Conservation (phyloP, 2,797 vertebrate genomes). For the Paedocypris micromegethes region DNA sequence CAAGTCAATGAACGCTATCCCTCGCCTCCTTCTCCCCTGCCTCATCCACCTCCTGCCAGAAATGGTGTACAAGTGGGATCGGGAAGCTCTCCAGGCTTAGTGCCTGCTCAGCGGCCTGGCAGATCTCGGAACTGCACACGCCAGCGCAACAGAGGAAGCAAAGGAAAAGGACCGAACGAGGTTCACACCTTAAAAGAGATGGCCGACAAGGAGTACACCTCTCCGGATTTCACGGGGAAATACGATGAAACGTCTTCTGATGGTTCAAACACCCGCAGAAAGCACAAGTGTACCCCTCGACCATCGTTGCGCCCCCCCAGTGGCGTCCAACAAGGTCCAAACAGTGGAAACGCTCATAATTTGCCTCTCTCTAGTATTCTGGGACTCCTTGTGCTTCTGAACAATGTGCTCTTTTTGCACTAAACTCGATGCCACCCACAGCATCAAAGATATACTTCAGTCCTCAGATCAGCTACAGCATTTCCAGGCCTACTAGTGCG, state of each 20-base stretch:
- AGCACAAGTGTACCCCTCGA: conserved; percentile 90
- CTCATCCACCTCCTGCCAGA: conserved; percentile 62
- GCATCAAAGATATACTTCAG: conserved; percentile 54
- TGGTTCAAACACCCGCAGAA: conserved; percentile 78
- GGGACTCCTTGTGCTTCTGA: conserved; percentile 74
- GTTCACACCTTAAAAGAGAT: conserved; percentile 74
- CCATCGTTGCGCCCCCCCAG: conserved; percentile 87
- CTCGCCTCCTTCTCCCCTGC: conserved; percentile 57
- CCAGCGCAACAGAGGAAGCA: conserved; percentile 73
- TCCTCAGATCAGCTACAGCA: conserved; percentile 69
- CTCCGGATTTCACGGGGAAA: conserved; percentile 82
- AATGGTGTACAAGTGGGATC: conserved; percentile 58
- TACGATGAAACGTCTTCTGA: conserved; percentile 79
- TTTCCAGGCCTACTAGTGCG: conserved; percentile 65
- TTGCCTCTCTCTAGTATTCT: conserved; percentile 58
- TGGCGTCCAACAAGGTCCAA: conserved; percentile 91
- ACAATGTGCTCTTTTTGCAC: conserved; percentile 73
- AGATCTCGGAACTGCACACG: conserved; percentile 88
- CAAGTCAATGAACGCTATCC: conserved; percentile 43
- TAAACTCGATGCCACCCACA: conserved; percentile 67
- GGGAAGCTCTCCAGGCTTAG: conserved; percentile 64
- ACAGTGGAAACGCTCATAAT: conserved; percentile 60
- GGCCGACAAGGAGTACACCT: conserved; percentile 80
- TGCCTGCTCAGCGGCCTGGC: conserved; percentile 72
- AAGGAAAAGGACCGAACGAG: conserved; percentile 79